Percentiles rank a stretch among this genome's conserved stretches.
These are phyloP conservation scores for Pristionchus fissidentatus DNA, from an alignment of 2,888 invertebrate species.

Conservation along the genomic window DNA sequence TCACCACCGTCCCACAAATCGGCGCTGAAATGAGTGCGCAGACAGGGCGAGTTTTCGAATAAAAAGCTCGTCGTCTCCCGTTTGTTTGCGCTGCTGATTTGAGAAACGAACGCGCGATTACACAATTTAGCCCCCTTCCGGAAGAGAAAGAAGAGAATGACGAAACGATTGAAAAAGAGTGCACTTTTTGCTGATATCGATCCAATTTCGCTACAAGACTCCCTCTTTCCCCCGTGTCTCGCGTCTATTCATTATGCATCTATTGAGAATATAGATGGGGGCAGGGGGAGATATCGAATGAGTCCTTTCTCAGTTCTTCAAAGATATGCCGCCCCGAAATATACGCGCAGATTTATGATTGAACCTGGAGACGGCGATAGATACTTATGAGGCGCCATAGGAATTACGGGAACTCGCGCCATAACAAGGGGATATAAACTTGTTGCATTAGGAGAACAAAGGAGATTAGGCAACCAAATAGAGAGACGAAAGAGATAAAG, in stretches of 20 bases:
- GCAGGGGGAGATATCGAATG: not conserved
- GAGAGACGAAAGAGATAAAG: not conserved
- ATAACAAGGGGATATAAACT: not conserved
- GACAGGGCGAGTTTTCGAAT: no score
- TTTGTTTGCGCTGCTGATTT: slow-evolving; percentile 41
- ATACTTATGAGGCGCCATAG: not conserved
- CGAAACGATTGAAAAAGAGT: not conserved
- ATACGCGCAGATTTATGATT: slow-evolving; percentile 11
- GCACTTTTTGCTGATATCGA: no score
- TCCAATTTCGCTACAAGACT: no score
- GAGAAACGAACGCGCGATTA: not conserved
- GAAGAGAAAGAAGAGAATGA: not conserved
- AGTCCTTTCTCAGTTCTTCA: no score
- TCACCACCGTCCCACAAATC: slow-evolving; percentile 14
- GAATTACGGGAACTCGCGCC: not conserved
- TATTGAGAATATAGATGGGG: not conserved
- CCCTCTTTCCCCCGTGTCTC: no score
- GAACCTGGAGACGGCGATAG: slow-evolving; percentile 3
- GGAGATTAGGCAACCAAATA: not conserved
- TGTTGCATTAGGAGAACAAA: not conserved
- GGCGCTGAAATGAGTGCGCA: slow-evolving; percentile 37
- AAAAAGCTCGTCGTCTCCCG: not conserved
- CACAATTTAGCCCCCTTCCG: no score
- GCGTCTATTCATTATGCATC: no score
- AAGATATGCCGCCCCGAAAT: not conserved